phyloP scores from a whole-genome alignment of 2,888 invertebrate genomes.

The Noctua comes region DNA sequence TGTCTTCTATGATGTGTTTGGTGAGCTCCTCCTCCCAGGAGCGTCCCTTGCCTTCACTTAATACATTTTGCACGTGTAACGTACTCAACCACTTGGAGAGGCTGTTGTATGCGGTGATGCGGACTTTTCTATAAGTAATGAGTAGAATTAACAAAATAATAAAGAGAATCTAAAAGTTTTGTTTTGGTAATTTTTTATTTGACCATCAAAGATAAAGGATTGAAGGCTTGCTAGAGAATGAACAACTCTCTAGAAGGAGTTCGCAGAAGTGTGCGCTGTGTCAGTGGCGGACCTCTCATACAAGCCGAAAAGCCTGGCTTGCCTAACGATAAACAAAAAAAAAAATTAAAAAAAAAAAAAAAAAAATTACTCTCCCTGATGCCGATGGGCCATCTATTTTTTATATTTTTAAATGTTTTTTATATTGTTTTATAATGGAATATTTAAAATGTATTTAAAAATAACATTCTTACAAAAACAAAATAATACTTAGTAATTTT shows the following conservation, averaged over 20 bases:
- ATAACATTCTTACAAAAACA: no score
- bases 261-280: background rate
- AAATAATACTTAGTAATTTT: no score
- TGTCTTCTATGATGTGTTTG: slow-evolving; percentile 74
- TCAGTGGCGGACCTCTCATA: no score
- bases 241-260: background rate
- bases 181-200: background rate
- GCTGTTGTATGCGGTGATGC: slow-evolving; percentile 77
- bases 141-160: background rate
- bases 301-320: no score
- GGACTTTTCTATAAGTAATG: slow-evolving; percentile 74
- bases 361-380: no score
- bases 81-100: slow-evolving; percentile 75
- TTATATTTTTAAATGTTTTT: no score
- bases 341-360: no score
- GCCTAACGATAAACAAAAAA: no score
- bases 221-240: background rate
- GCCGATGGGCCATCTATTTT: no score
- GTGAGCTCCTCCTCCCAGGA: slow-evolving; percentile 79
- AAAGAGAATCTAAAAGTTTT: rapidly evolving
- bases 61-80: slow-evolving; percentile 71
- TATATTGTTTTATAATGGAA: no score
- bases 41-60: slow-evolving; percentile 64
- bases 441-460: no score
- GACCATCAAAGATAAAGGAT: background rate